Percentiles rank a stretch among this genome's conserved stretches.
phyloP scores from a whole-genome alignment of 2,113 vertebrate species.

The Mus spicilegus region DNA sequence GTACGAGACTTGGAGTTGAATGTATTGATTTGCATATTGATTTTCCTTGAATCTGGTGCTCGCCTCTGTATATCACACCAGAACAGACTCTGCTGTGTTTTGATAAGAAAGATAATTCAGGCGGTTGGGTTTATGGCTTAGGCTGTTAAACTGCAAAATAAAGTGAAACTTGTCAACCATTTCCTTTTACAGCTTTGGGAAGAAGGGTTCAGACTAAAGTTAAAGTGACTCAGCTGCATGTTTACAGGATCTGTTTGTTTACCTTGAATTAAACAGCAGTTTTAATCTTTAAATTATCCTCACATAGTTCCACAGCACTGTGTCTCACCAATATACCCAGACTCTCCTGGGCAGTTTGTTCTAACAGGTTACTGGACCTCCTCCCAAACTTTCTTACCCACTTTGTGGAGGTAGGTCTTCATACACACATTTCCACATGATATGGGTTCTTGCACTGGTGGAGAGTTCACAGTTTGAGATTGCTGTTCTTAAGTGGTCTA shows the following conservation, averaged over 20 bases:
- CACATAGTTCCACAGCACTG: background rate
- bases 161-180: constrained; percentile 67
- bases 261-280: background rate
- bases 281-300: constrained; percentile 20
- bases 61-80: constrained; percentile 61
- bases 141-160: constrained; percentile 66
- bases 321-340: background rate
- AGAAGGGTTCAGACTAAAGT: constrained; percentile 56
- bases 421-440: background rate
- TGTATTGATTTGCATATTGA: constrained; percentile 82
- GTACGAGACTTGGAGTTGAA: constrained; percentile 71
- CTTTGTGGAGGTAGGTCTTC: background rate
- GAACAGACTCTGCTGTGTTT: constrained; percentile 60
- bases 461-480: background rate
- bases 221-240: background rate
- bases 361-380: background rate
- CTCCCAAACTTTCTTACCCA: background rate
- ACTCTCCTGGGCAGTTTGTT: background rate
- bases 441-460: background rate
- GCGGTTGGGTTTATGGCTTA: constrained; percentile 61
- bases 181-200: constrained; percentile 61
- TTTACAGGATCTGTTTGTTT: constrained; percentile 45
- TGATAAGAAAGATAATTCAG: constrained; percentile 76
- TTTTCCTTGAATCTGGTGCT: constrained; percentile 70
- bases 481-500: background rate